Conservation (phyloP, 2,113 vertebrate species). For the Aix galericulata region DNA sequence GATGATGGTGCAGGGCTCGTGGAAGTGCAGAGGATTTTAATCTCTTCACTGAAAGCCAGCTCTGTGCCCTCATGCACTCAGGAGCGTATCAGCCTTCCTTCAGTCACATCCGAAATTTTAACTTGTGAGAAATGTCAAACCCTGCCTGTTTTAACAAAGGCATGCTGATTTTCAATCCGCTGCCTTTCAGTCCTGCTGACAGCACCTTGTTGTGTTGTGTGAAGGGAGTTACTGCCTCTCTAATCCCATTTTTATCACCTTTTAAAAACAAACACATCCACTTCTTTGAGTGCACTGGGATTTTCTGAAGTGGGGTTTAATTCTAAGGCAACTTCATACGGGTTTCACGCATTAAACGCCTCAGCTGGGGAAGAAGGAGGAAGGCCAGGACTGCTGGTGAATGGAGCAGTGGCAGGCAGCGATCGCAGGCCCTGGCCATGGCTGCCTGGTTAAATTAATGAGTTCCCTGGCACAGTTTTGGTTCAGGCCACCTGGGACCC, state of each 20-base stretch:
- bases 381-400: fast-evolving
- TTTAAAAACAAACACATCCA: background rate
- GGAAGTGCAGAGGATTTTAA: background rate
- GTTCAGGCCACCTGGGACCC: background rate
- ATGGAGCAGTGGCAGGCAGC: background rate
- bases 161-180: background rate
- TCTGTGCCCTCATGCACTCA: background rate
- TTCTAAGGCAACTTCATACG: background rate
- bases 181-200: background rate
- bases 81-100: background rate
- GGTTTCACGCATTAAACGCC: background rate
- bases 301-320: background rate
- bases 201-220: background rate
- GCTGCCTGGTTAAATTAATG: background rate
- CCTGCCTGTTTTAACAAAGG: background rate
- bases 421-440: background rate
- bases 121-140: background rate
- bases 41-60: background rate
- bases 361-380: background rate
- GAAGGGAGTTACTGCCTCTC: background rate
- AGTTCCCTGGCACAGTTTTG: background rate
- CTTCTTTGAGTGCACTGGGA: background rate
- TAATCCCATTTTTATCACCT: background rate
- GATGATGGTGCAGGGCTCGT: background rate
- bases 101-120: background rate